These are phyloP conservation scores for Gadopsis marmoratus DNA, from an alignment of 2,797 vertebrate species.

Conservation along the genomic window DNA sequence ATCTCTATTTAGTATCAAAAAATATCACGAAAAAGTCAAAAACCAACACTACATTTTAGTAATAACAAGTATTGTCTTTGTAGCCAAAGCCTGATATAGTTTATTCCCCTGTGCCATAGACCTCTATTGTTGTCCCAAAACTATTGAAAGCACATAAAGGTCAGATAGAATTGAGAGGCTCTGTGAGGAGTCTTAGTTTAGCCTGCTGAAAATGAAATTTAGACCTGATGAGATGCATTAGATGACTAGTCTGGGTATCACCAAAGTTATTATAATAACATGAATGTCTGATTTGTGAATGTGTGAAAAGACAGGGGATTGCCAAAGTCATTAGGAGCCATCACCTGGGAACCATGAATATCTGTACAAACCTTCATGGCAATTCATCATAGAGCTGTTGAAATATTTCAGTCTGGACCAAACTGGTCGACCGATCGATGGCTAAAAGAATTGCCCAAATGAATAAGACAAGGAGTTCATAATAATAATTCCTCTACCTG, in stretches of 20 bases:
- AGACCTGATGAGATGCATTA: too few relatives aligned
- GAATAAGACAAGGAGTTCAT: neutral
- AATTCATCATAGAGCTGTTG: neutral
- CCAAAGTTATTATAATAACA: too few relatives aligned
- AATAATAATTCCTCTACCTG: neutral
- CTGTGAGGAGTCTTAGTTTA: neutral
- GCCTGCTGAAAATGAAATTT: neutral
- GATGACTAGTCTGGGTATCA: too few relatives aligned
- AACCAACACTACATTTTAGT: neutral
- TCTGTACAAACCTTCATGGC: neutral
- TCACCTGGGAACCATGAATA: neutral
- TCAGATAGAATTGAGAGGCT: too few relatives aligned
- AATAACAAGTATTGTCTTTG: too few relatives aligned
- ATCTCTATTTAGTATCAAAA: neutral
- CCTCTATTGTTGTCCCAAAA: neutral
- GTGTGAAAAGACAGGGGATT: neutral
- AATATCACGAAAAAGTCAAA: neutral
- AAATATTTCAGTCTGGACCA: neutral
- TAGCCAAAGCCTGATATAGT: neutral
- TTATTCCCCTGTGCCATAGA: neutral
- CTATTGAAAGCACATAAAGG: neutral
- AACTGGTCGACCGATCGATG: neutral
- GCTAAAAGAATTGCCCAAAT: neutral
- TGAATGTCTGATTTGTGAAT: too few relatives aligned
- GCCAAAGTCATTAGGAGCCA: too few relatives aligned